Percentiles rank a stretch among this genome's conserved stretches.
Conservation (phyloP, 2,888 invertebrate genomes). For the Gymnoscelis rufifasciata region DNA sequence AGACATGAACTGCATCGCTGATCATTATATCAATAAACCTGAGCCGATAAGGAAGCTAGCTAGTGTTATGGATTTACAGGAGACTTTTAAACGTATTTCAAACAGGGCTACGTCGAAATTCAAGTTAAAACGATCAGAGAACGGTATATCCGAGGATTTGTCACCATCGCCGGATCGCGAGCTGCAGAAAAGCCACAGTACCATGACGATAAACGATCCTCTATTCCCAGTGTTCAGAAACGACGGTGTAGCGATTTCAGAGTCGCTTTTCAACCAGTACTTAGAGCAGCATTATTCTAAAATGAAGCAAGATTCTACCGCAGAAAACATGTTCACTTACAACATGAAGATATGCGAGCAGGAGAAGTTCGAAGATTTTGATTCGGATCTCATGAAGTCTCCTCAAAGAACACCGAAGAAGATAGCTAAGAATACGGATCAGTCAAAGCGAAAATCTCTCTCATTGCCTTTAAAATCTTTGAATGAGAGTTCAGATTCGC, state of each 20-base stretch:
- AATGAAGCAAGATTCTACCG: slow-evolving; percentile 62
- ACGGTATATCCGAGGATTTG: slow-evolving; percentile 44
- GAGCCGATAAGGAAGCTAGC: slow-evolving; percentile 66
- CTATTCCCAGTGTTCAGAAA: slow-evolving; percentile 86
- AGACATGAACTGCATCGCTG: slow-evolving; percentile 66
- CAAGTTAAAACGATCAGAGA: slow-evolving; percentile 55
- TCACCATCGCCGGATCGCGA: slow-evolving; percentile 51
- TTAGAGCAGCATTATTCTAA: slow-evolving; percentile 82
- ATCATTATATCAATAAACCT: slow-evolving; percentile 72
- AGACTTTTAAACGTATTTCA: slow-evolving; percentile 78
- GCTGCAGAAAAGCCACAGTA: slow-evolving; percentile 63
- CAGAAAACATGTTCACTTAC: slow-evolving; percentile 66
- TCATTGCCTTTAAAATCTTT: slow-evolving; percentile 86
- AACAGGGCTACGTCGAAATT: slow-evolving; percentile 79
- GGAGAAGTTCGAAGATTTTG: slow-evolving; percentile 72
- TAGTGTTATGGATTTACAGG: slow-evolving; percentile 83
- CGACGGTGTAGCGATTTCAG: slow-evolving; percentile 85
- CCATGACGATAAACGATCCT: slow-evolving; percentile 88
- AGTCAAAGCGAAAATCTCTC: slow-evolving; percentile 77
- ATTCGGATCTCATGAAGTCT: slow-evolving; percentile 63
- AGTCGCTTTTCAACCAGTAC: slow-evolving; percentile 84
- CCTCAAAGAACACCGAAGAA: slow-evolving; percentile 70
- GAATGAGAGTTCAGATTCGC: slow-evolving; percentile 61
- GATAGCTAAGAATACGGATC: slow-evolving; percentile 54
- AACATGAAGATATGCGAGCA: slow-evolving; percentile 59